These are phyloP conservation scores for Sapayoa aenigma DNA, from an alignment of 2,113 vertebrate species.

Conservation along the genomic window DNA sequence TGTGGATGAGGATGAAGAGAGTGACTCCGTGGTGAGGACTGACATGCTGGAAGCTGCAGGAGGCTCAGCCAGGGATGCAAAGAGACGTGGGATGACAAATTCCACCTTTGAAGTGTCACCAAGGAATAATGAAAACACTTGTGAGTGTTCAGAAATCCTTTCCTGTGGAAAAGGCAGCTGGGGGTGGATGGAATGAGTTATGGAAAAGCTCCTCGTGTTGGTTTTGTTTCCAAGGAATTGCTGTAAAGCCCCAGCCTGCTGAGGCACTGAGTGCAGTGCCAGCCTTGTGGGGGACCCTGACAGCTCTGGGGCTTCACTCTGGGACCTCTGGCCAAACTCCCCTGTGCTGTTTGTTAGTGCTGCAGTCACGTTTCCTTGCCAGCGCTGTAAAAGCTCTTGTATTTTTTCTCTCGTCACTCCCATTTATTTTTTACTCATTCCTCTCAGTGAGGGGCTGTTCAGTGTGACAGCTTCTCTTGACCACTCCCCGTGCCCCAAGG, in stretches of 20 bases:
- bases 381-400: not conserved
- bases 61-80: fast-evolving
- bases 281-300: not conserved
- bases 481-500: not conserved
- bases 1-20: not conserved
- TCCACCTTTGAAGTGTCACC: not conserved
- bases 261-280: not conserved
- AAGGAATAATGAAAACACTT: fast-evolving
- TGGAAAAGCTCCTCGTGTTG: fast-evolving
- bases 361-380: not conserved
- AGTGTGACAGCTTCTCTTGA: not conserved
- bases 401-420: not conserved
- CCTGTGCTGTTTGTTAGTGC: not conserved
- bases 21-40: fast-evolving
- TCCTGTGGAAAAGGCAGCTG: not conserved
- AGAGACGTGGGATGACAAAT: not conserved
- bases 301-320: not conserved
- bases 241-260: not conserved
- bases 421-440: not conserved
- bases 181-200: not conserved
- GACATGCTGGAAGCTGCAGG: fast-evolving
- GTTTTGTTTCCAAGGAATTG: not conserved
- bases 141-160: slow-evolving; percentile 1
- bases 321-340: not conserved
- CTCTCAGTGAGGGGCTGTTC: not conserved